Evolutionary conservation across 2,797 vertebrate species (phyloP), one percentile per base, ranked within the genome.

Genomic region (Pangasius larnaudii): DNA sequence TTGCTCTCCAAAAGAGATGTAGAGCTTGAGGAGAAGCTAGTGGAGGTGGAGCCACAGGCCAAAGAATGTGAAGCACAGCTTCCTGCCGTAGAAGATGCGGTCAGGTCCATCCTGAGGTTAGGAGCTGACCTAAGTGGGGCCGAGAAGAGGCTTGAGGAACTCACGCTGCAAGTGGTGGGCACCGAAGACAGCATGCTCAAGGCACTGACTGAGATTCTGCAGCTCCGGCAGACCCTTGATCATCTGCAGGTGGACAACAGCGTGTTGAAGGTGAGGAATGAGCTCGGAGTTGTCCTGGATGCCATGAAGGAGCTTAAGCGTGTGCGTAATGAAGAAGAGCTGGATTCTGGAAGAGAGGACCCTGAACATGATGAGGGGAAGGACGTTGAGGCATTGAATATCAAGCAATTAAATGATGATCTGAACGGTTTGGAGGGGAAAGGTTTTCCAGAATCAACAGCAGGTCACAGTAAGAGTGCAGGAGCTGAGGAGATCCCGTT

Each of bases 121-220:
- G 95, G 96, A 0, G 95, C 94, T 3, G 96, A 98, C 24, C 93
- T 98, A 89, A 94, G 94, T 19, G 92, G 91, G 10, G 92, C 94
- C 5, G 97, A 98, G 93, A 97, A 94, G 72, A 96, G 97, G 85
- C 92, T 97, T 84, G 95, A 97, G 86, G 96, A 97, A 61, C 93
- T 98, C 91, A 96, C 95, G 0, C 30, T 95, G 13, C 97, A 97
- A 94, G 96, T 99, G 80, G 93, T 95, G 0, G 92, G 95, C 49
- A 93, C 96, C 0, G 98, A 99, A 94, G 96, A 97, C 87, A 96
- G 94, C 90, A 96, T 98, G 96, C 80, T 97, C 85, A 98, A 96
- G 93, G 94, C 95, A 0, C 90, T 96, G 1, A 95, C 94, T 30
- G 96, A 97, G 91, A 97, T 97, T 80, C 89, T 95, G 0, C 92